Base-by-base conservation (phyloP, 2,797 vertebrate species). In the Poecilia velifera region DNA sequence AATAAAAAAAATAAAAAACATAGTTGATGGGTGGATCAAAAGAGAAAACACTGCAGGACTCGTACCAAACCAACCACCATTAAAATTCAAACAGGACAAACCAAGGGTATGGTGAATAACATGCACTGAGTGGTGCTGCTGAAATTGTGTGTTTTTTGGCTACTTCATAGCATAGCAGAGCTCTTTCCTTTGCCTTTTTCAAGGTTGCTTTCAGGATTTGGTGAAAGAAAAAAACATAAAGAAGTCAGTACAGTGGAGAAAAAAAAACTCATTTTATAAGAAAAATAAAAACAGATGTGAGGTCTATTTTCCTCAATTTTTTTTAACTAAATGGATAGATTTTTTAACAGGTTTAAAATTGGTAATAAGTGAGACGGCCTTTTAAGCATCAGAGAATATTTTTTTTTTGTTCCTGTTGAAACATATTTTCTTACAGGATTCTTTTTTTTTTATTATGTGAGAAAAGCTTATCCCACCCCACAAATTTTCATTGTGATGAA, bases 81-180 rank as follows among this genome's bases (percentile, higher is more conserved):
- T 86, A 81, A 85, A 86, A 88, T 86, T 87, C 89, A 83, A 87
- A 87, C 76, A 81, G 81, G 74, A 73, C 71, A 82, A 79, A 79
- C 43, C 80, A 83, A 80, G 82, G 83, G 64, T 77, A 77, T n/a
- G 43, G 36, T 77, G 78, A 72, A 62, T 62, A 78, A 82, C 66
- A n/a, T 57, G 76, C 81, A 80, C 55, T 73, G 49, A 84, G 31
- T 70, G 70, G 66, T 66, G 43, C 0, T 22, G 62, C 47, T 39
- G 25, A 28, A 59, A 70, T 39, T 39, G 39, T 72, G 31, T 20
- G 28, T 43, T 51, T 76, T 39, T 16, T 77, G 36, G 34, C 36
- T 53, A 70, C 39, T 70, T 70, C 39, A n/a, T 22, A 70, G 51
- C 13, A 41, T 16, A 70, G 36, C 51, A 28, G 14, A 70, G 51